Percentiles rank a stretch among this genome's conserved stretches.
These are phyloP conservation scores for Beaufortia kweichowensis DNA, from an alignment of 2,113 vertebrate species.

Conservation along the genomic window DNA sequence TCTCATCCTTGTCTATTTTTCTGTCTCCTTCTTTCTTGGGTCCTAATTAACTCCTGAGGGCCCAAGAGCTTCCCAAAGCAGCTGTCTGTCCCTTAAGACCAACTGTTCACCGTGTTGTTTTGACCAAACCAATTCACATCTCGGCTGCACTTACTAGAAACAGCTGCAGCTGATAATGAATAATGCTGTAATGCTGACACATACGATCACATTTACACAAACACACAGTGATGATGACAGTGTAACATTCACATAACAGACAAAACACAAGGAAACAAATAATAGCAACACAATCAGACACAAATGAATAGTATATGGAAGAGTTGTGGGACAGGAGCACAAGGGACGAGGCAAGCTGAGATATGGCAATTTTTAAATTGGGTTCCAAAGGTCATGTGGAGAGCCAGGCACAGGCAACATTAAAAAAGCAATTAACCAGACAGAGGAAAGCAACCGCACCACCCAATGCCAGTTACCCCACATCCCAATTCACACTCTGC, in stretches of 20 bases:
- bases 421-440: slow-evolving; percentile 67
- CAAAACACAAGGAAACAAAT: neutral
- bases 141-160: slow-evolving; percentile 3
- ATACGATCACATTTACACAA: slow-evolving; percentile 1
- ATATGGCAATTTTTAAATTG: slow-evolving; percentile 65
- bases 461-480: slow-evolving; percentile 70
- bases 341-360: slow-evolving; percentile 58
- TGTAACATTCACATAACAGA: neutral
- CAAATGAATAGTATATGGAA: neutral
- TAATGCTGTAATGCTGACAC: slow-evolving; percentile 17
- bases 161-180: neutral
- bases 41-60: slow-evolving; percentile 45
- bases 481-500: slow-evolving; percentile 70
- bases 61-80: slow-evolving; percentile 31
- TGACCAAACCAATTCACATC: slow-evolving; percentile 10
- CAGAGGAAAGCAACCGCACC: slow-evolving; percentile 59
- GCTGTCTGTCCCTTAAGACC: slow-evolving; percentile 26
- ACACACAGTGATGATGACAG: neutral
- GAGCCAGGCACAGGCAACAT: slow-evolving; percentile 56
- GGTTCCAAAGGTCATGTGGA: slow-evolving; percentile 60
- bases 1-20: neutral
- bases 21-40: slow-evolving; percentile 20
- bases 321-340: slow-evolving; percentile 40
- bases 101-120: neutral
- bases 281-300: neutral